Base-by-base conservation (phyloP, 2,113 vertebrate genomes). In the Sorex araneus region DNA sequence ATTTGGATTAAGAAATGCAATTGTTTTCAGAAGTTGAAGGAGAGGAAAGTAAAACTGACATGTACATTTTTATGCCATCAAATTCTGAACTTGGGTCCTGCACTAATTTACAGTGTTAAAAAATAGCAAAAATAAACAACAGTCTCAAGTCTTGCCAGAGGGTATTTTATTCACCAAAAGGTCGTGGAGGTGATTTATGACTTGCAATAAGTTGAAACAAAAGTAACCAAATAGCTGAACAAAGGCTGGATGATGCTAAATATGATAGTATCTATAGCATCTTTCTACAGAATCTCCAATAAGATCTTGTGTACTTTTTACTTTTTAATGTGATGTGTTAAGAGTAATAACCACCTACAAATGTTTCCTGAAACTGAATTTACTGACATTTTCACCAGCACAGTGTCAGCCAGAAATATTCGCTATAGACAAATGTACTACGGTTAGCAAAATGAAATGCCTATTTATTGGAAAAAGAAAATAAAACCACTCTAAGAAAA, bases 1-100 rank as follows among this genome's bases (percentile, higher is more conserved):
- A 92, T 97, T 96, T 97, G 97, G 96, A 97, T 96, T 95, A 97
- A 97, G 76, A 89, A 97, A 96, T 71, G 83, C 87, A 94, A 84
- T 87, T 93, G 83, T 97, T 96, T 95, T 93, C 84, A 90, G 73
- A 95, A 92, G 87, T 73, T 78, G 19, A 84, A 94, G 84, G 69
- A 36, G 4, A 81, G 43, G 45, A 81, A 18, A 8, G 87, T 92
- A 82, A 95, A 69, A 81, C 10, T 50, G 45, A 85, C 47, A 64
- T 45, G 81, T 83, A 86, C 40, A 91, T 89, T 96, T 84, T 92
- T 50, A 80, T 3, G 43, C 16, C 93, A 27, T 64, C 75, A 92
- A 90, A 96, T 89, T 89, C 78, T 95, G 92, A 96, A 95, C 86
- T 93, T 95, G 60, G 92, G 79, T 76, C 60, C 94, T 76, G 2